Evolutionary conservation across 2,113 vertebrate species (phyloP).

Genomic region (Salvelinus sp.): DNA sequence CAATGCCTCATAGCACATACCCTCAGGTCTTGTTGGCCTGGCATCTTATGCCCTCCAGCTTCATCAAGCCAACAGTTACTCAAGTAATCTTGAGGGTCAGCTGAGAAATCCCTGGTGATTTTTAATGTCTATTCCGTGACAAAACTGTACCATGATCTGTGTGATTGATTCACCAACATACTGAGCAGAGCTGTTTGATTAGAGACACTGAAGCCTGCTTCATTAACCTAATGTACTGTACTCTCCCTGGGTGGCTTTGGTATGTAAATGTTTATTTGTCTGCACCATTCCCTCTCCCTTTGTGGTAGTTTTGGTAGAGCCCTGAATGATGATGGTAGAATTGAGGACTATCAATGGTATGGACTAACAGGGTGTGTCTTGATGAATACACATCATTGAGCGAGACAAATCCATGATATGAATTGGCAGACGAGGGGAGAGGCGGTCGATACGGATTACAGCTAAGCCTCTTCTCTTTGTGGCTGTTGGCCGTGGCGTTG

Average conservation of each 20-base stretch:
- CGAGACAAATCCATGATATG: constrained; percentile 74
- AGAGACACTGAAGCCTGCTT: constrained; percentile 34
- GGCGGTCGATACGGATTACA: constrained; percentile 77
- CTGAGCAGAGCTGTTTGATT: constrained; percentile 26
- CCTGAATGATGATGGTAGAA: neutral
- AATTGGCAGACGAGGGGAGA: constrained; percentile 75
- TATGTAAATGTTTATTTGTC: constrained; percentile 5
- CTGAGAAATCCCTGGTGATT: neutral
- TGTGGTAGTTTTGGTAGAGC: neutral
- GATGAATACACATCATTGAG: constrained; percentile 61
- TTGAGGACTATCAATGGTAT: constrained; percentile 49
- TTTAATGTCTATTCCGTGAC: neutral
- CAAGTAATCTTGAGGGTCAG: neutral
- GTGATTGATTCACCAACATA: constrained; percentile 12
- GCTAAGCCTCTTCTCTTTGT: constrained; percentile 69
- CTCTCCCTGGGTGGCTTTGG: constrained; percentile 4
- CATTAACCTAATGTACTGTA: constrained; percentile 12
- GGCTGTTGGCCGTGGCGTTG: constrained; percentile 57
- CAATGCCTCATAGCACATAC: too few species aligned
- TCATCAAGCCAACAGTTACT: constrained; percentile 7
- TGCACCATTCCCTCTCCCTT: constrained; percentile 2
- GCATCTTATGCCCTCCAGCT: constrained; percentile 58
- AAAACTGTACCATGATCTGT: neutral
- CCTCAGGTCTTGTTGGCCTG: constrained; percentile 12
- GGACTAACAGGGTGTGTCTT: constrained; percentile 57